Evolutionary conservation across 2,888 invertebrate species (phyloP).

Genomic region (Perizoma affinitatum): DNA sequence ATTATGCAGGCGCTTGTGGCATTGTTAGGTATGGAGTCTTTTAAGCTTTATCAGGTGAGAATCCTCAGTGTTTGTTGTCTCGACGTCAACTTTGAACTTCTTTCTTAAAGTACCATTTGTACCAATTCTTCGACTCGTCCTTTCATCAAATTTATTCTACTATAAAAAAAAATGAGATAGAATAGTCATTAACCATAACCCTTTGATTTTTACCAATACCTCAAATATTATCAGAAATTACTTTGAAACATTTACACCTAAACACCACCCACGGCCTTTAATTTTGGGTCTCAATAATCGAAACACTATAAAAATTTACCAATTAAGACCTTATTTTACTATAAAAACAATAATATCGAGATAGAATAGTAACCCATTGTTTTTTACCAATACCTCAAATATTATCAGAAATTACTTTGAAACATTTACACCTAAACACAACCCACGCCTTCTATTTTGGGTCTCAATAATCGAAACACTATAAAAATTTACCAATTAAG

Average conservation of each 20-base stretch:
- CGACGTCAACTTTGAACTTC: too few relatives aligned
- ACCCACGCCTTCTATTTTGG: conserved; percentile 39
- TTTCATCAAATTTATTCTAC: too few relatives aligned
- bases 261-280: conserved; percentile 34
- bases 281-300: conserved; percentile 39
- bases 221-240: conserved; percentile 30
- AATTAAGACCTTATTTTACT: conserved; percentile 39
- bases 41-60: too few relatives aligned
- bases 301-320: conserved; percentile 51
- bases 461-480: conserved; percentile 40
- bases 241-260: conserved; percentile 30
- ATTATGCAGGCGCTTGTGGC: too few relatives aligned
- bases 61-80: too few relatives aligned
- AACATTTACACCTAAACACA: conserved; percentile 33
- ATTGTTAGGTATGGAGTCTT: too few relatives aligned
- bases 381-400: conserved; percentile 25
- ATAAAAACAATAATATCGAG: too few relatives aligned
- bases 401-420: conserved; percentile 26
- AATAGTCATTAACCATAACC: background rate
- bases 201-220: conserved; percentile 17
- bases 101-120: too few relatives aligned
- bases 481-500: conserved; percentile 50
- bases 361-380: background rate
- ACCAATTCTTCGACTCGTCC: too few relatives aligned
- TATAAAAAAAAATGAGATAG: too few relatives aligned